Evolutionary conservation across 2,797 vertebrate species (phyloP).

Genomic region (Leptatherina wallacei): DNA sequence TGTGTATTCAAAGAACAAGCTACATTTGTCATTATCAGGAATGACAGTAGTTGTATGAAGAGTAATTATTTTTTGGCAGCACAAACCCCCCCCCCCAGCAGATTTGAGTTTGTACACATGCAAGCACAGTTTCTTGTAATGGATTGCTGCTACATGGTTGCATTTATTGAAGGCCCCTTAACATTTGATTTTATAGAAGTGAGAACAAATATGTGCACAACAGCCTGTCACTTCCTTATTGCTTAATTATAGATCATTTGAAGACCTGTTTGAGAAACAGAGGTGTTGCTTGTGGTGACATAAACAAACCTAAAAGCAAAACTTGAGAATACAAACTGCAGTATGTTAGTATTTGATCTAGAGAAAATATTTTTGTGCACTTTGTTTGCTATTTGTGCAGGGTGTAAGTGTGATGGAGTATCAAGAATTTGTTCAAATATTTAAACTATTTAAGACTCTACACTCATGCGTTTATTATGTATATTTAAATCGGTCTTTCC

Average conservation of each 20-base stretch:
- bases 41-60: neutral
- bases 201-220: neutral
- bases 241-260: neutral
- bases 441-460: conserved; percentile 24
- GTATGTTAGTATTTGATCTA: neutral
- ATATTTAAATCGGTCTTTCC: conserved; percentile 44
- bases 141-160: neutral
- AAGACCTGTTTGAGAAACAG: neutral
- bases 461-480: conserved; percentile 15
- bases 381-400: conserved; percentile 8
- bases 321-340: neutral
- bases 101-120: neutral
- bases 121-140: neutral
- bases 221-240: neutral
- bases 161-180: neutral
- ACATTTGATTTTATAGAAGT: neutral
- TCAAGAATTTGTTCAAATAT: conserved; percentile 43
- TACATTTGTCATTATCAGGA: neutral
- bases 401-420: conserved; percentile 8
- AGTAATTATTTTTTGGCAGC: neutral
- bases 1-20: conserved; percentile 3
- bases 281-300: neutral
- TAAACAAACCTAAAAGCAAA: neutral
- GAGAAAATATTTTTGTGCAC: neutral
- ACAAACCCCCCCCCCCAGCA: neutral